Conservation (phyloP, 1,140 invertebrate genomes). For the Dendrolimus kikuchii region DNA sequence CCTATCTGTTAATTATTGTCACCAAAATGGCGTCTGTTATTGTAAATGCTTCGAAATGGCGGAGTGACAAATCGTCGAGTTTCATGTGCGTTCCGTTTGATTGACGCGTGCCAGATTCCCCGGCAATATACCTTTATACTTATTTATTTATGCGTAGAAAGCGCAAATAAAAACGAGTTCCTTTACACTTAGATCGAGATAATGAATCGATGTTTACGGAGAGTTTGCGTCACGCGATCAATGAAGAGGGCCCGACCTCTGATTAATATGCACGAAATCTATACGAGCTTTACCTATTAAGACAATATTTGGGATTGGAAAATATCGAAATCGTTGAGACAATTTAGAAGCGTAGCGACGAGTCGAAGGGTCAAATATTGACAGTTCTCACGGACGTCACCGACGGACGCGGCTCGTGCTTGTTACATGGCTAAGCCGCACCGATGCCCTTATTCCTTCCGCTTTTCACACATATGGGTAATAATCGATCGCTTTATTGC, state of each 20-base stretch:
- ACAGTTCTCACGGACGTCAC: slow-evolving; percentile 62
- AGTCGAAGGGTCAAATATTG: slow-evolving; percentile 54
- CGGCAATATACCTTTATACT: slow-evolving; percentile 53
- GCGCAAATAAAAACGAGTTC: slow-evolving; percentile 66
- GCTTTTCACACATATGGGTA: slow-evolving; percentile 70
- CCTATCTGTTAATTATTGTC: slow-evolving; percentile 70
- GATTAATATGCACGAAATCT: slow-evolving; percentile 36
- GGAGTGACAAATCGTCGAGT: slow-evolving; percentile 63
- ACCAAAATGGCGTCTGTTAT: slow-evolving; percentile 61
- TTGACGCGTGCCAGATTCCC: slow-evolving; percentile 68
- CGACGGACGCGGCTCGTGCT: slow-evolving; percentile 46
- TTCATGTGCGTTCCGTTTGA: slow-evolving; percentile 57
- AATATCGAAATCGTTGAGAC: slow-evolving; percentile 69
- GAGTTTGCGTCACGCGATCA: slow-evolving; percentile 5
- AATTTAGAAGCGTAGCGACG: slow-evolving; percentile 62
- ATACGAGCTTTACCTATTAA: slow-evolving; percentile 32
- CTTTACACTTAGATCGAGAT: slow-evolving; percentile 51
- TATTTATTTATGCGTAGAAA: slow-evolving; percentile 68
- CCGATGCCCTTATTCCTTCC: slow-evolving; percentile 44
- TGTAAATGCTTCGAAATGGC: slow-evolving; percentile 62
- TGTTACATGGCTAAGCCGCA: slow-evolving; percentile 23
- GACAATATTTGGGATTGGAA: slow-evolving; percentile 61
- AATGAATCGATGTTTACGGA: slow-evolving; percentile 49
- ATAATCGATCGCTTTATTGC: slow-evolving; percentile 71
- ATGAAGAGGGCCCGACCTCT: slow-evolving; percentile 2